phyloP scores from a whole-genome alignment of 2,888 invertebrate species.

The Deroplatys truncata region DNA sequence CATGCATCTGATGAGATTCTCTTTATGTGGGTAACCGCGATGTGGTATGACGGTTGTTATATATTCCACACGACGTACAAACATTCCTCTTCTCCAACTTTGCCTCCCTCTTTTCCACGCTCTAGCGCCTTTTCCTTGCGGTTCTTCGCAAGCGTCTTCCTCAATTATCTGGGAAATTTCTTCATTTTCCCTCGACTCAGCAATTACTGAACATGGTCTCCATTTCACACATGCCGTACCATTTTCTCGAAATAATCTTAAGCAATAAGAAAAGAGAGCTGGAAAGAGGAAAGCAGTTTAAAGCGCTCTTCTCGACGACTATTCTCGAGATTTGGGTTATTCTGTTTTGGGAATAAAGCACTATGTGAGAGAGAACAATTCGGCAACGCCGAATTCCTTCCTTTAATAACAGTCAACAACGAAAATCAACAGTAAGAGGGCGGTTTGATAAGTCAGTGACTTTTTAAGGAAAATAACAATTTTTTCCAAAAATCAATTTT shows the following conservation, averaged over 20 bases:
- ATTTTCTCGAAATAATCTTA: slow-evolving; percentile 11
- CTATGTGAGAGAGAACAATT: neutral
- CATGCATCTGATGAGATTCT: neutral
- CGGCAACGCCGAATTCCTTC: neutral
- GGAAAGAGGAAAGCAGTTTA: neutral
- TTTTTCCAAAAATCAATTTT: too few species aligned
- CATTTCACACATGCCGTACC: slow-evolving; percentile 12
- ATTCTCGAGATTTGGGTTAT: neutral
- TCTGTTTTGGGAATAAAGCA: neutral
- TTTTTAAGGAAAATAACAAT: too few species aligned
- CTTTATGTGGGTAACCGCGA: neutral
- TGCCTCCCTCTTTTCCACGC: neutral
- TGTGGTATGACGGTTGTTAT: neutral
- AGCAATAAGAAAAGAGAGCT: neutral
- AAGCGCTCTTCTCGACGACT: neutral
- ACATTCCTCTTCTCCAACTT: neutral
- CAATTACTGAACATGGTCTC: neutral
- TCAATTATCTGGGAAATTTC: slow-evolving; percentile 17
- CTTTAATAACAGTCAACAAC: neutral
- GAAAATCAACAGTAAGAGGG: neutral
- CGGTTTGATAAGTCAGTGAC: too few species aligned
- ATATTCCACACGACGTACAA: neutral
- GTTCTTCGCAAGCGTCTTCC: neutral
- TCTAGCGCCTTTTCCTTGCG: neutral
- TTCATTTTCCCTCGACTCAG: slow-evolving; percentile 1